phyloP scores from a whole-genome alignment of 2,113 vertebrate genomes.

The Rhadina sibilatrix region DNA sequence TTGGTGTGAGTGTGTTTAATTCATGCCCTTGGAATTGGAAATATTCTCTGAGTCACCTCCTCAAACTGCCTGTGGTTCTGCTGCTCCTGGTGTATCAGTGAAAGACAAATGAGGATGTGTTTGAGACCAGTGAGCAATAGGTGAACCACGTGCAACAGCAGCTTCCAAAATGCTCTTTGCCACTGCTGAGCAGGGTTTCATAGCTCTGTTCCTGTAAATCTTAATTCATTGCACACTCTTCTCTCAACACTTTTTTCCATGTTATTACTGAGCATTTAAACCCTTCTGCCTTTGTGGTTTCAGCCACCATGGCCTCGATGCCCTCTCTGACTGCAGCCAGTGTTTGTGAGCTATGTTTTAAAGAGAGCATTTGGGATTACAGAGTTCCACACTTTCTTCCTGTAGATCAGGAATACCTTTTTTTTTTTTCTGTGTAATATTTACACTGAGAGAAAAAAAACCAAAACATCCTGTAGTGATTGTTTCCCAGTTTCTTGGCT shows the following conservation, averaged over 20 bases:
- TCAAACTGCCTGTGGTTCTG: background rate
- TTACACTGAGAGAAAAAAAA: background rate
- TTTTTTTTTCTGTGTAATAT: background rate
- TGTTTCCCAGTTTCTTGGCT: background rate
- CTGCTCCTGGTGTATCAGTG: fast-evolving
- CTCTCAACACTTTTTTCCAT: background rate
- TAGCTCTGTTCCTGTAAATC: background rate
- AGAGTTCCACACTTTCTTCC: background rate
- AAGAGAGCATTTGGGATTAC: background rate
- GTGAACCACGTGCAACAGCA: background rate
- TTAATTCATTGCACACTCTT: background rate
- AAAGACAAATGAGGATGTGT: background rate
- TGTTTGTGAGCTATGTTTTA: background rate
- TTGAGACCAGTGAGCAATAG: background rate
- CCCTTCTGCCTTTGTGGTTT: background rate
- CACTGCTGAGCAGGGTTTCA: fast-evolving
- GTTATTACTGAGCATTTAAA: background rate
- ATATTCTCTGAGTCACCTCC: background rate
- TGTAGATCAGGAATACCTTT: background rate
- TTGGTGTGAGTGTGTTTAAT: fast-evolving
- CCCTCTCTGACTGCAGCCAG: background rate
- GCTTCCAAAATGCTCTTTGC: background rate
- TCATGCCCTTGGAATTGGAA: background rate
- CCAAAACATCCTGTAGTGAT: constrained; percentile 6
- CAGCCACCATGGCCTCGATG: background rate